Percentiles rank a stretch among this genome's conserved stretches.
These are phyloP conservation scores for Perizoma flavofasciatum DNA, from an alignment of 2,888 invertebrate species.

Conservation along the genomic window DNA sequence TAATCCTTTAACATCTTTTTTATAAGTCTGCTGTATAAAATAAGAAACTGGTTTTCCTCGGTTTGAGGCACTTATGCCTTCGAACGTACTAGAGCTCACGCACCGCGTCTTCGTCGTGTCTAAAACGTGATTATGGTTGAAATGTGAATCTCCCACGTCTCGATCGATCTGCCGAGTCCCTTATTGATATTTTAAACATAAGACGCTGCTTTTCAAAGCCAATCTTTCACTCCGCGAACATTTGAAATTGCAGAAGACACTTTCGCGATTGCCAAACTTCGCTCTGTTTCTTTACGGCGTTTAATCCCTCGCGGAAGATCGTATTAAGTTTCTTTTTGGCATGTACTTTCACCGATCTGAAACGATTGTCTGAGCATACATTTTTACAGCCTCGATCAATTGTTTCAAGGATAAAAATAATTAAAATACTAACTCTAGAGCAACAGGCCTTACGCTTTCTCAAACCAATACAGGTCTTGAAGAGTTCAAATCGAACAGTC, in stretches of 20 bases:
- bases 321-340: slow-evolving; percentile 5
- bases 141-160: slow-evolving; percentile 70
- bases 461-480: slow-evolving; percentile 45
- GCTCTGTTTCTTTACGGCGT: not conserved
- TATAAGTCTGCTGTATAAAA: too few relatives aligned
- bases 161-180: slow-evolving; percentile 57
- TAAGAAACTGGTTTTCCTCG: not conserved
- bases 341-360: slow-evolving; percentile 3
- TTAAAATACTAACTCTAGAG: not conserved
- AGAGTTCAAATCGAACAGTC: slow-evolving; percentile 65
- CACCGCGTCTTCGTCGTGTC: slow-evolving; percentile 21
- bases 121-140: slow-evolving; percentile 44
- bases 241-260: too few relatives aligned
- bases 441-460: slow-evolving; percentile 14
- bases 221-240: too few relatives aligned
- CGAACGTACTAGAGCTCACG: slow-evolving; percentile 8
- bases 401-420: too few relatives aligned
- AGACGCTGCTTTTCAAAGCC: slow-evolving; percentile 7
- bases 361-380: not conserved
- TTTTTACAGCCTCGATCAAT: not conserved
- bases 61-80: slow-evolving; percentile 2
- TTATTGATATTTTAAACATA: slow-evolving; percentile 66
- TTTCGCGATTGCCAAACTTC: not conserved
- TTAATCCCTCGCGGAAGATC: slow-evolving; percentile 1
- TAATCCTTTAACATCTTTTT: too few relatives aligned